Base-by-base conservation (phyloP, 1,140 invertebrate genomes). In the Ostrea denselamellosa region DNA sequence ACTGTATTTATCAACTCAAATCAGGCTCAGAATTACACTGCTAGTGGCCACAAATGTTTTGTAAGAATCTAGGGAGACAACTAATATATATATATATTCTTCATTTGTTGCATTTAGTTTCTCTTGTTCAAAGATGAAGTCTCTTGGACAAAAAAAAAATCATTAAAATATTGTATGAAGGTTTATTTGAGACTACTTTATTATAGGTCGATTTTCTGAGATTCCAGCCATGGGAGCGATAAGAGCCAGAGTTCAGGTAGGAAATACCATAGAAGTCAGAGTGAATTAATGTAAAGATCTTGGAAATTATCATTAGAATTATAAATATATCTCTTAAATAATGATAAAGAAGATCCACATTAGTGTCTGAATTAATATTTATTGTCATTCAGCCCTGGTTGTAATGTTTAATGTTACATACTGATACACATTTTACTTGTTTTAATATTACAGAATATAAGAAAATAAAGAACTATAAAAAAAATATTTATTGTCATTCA, bases 171-270 rank as follows among this genome's bases (percentile, higher is more conserved):
- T 2, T 44, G 34, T 44, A 44, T 7, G 10, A 28, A 81, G 9
- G 25, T 22, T 81, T 28, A 34, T 19, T 34, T 12, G 0, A 81
- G 19, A 51, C 28, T 28, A 17, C 71, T 85, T 68, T 83, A 82
- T 92, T 91, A 88, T 90, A 94, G 96, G 95, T 12, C 94, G 94
- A 89, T 96, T 95, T 90, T 95, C 95, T 44, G 93, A 94, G 83
- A 96, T 96, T 83, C 95, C 95, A 58, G 95, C 95, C 5, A 95
- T 95, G 93, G 95, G 95, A 77, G 95, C 95, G 22, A 95, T 96
- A 19, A 92, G 95, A 91, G 95, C 95, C 17, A 94, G 94, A 93
- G 95, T 96, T 68, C 95, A 96, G 94, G 95, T 96, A 93, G 90
- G 89, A 77, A 25, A 34, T 56, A n/a, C n/a, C 56, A 19, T 62